These are phyloP conservation scores for Tauraco hartlaubi DNA, from an alignment of 2,797 vertebrate species.

Conservation along the genomic window DNA sequence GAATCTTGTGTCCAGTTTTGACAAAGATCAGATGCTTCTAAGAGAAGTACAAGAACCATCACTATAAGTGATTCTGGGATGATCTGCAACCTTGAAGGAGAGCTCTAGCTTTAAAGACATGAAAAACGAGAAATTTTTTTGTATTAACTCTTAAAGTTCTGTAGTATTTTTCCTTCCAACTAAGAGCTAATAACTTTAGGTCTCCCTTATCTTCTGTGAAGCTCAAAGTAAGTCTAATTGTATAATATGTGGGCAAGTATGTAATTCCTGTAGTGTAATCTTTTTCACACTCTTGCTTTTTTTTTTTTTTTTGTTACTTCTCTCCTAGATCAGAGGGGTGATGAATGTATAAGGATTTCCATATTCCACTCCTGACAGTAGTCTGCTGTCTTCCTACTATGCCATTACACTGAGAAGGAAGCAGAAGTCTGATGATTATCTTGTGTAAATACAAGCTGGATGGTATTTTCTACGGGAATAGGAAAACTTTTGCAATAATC, in stretches of 20 bases:
- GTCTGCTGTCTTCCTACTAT: background rate
- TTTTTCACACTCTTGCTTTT: background rate
- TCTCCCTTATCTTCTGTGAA: background rate
- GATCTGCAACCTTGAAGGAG: background rate
- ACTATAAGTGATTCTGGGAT: background rate
- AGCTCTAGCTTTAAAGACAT: background rate
- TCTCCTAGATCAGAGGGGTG: background rate
- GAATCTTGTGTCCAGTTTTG: background rate
- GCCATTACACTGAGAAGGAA: background rate
- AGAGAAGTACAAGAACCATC: background rate
- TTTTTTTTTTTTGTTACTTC: background rate
- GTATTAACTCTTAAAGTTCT: background rate
- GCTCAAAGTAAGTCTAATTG: background rate
- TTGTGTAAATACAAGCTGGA: background rate
- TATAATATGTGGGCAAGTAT: background rate
- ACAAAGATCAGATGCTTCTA: background rate
- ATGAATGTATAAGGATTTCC: accelerated
- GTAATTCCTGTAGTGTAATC: background rate
- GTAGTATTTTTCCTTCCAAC: background rate
- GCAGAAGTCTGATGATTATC: background rate
- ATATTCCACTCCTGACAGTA: background rate
- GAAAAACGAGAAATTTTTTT: background rate
- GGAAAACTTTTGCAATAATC: background rate
- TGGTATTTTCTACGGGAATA: background rate
- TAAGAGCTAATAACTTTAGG: background rate